phyloP scores from a whole-genome alignment of 2,113 vertebrate species.

The Madoqua kirkii region DNA sequence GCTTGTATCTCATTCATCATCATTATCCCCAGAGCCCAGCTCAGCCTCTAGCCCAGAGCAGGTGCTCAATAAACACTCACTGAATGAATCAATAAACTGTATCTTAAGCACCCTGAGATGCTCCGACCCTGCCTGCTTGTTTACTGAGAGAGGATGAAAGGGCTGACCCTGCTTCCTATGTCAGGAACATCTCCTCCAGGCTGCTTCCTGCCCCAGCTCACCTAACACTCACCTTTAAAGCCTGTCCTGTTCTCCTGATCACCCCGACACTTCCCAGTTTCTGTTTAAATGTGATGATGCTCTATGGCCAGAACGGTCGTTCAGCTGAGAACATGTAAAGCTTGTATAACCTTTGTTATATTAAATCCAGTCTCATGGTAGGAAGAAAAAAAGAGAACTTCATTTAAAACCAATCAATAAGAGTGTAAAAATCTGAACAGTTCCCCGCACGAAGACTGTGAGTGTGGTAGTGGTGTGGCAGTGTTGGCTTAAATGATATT shows the following conservation, averaged over 20 bases:
- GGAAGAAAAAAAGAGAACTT: background rate
- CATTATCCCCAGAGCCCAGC: background rate
- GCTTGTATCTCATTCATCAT: background rate
- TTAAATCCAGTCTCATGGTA: background rate
- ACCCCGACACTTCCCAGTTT: background rate
- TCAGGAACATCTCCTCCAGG: background rate
- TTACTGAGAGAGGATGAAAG: background rate
- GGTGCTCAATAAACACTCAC: background rate
- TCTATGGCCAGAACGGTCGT: background rate
- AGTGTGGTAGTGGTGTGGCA: background rate
- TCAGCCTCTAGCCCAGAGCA: background rate
- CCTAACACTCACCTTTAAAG: background rate
- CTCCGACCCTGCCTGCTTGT: background rate
- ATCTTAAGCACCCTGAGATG: background rate
- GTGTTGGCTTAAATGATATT: background rate
- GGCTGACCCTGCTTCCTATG: fast-evolving
- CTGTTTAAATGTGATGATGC: background rate
- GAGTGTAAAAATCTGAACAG: background rate
- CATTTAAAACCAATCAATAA: background rate
- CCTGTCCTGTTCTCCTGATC: background rate
- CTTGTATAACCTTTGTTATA: background rate
- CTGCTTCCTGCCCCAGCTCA: background rate
- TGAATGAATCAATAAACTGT: background rate
- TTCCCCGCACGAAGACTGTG: background rate
- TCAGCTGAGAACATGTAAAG: background rate